Percentiles rank a stretch among this genome's conserved stretches.
Conservation (phyloP, 2,888 invertebrate species). For the Brachypterus glaber region DNA sequence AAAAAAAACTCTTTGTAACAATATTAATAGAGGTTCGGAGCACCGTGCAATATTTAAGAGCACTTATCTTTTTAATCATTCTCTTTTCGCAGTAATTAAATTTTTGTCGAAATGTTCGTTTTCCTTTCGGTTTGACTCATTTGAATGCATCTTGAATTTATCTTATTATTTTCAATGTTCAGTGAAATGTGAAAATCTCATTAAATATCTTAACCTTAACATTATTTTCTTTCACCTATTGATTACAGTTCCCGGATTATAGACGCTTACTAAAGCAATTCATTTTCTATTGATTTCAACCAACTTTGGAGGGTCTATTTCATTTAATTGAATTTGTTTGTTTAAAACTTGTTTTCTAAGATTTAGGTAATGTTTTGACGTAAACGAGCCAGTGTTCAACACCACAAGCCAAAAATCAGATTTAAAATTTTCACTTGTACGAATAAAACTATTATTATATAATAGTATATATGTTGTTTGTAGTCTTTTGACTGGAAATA, state of each 20-base stretch:
- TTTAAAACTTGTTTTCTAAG: too few species aligned
- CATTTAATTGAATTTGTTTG: too few species aligned
- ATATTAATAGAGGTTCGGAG: too few species aligned
- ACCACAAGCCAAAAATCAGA: too few species aligned
- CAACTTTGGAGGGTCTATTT: not conserved
- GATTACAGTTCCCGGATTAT: slow-evolving; percentile 9
- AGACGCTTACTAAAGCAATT: slow-evolving; percentile 2
- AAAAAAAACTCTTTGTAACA: too few species aligned
- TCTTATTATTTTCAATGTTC: slow-evolving; percentile 15
- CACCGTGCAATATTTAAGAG: slow-evolving; percentile 2
- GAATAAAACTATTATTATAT: too few species aligned
- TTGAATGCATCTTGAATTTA: slow-evolving; percentile 13
- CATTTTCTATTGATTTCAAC: slow-evolving; percentile 1
- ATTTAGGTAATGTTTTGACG: too few species aligned
- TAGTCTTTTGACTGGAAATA: too few species aligned
- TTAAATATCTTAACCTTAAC: slow-evolving; percentile 15
- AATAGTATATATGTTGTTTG: too few species aligned
- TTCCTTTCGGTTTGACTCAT: slow-evolving; percentile 7
- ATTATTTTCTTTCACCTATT: slow-evolving; percentile 14
- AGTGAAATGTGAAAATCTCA: slow-evolving; percentile 14
- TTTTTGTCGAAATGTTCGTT: slow-evolving; percentile 6
- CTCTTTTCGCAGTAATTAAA: slow-evolving; percentile 14
- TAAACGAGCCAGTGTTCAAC: too few species aligned
- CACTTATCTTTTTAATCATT: not conserved
- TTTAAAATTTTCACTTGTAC: too few species aligned